Conservation (phyloP, 2,797 vertebrate genomes). For the Epinephelus coioides region DNA sequence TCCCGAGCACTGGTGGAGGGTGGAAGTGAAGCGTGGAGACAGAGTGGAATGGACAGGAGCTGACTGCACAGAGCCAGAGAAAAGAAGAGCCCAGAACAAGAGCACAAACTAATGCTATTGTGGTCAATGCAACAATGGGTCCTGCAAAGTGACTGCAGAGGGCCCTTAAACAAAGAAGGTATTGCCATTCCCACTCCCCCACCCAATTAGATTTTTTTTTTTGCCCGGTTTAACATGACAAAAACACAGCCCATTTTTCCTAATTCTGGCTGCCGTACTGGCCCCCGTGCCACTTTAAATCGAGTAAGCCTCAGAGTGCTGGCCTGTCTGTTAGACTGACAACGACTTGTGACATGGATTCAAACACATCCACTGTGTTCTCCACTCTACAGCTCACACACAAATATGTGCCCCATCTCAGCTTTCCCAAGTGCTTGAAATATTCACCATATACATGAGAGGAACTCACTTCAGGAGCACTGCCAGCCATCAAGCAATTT, state of each 20-base stretch:
- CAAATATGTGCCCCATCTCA: constrained; percentile 69
- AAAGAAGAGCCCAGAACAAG: constrained; percentile 83
- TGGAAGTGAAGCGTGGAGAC: constrained; percentile 85
- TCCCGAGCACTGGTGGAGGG: constrained; percentile 76
- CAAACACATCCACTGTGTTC: constrained; percentile 83
- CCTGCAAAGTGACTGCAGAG: constrained; percentile 89
- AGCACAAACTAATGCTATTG: constrained; percentile 92
- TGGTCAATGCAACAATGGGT: constrained; percentile 87
- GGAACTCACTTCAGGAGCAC: constrained; percentile 71
- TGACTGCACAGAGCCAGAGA: constrained; percentile 86
- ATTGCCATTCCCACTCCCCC: constrained; percentile 79
- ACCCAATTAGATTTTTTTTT: constrained; percentile 86
- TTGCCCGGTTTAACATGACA: constrained; percentile 87
- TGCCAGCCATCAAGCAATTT: constrained; percentile 20
- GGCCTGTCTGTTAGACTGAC: constrained; percentile 79
- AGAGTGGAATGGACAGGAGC: constrained; percentile 91
- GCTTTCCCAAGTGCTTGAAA: constrained; percentile 79
- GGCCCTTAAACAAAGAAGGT: constrained; percentile 88
- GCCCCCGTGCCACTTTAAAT: constrained; percentile 76
- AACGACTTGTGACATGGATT: constrained; percentile 81
- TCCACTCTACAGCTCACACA: constrained; percentile 68
- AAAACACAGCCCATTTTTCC: constrained; percentile 82
- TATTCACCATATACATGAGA: constrained; percentile 81
- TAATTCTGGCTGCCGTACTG: constrained; percentile 79
- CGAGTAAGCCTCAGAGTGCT: constrained; percentile 74